Evolutionary conservation across 2,888 invertebrate genomes (phyloP), one percentile per base, ranked within the genome.

Genomic region (Marronus borbonicus): DNA sequence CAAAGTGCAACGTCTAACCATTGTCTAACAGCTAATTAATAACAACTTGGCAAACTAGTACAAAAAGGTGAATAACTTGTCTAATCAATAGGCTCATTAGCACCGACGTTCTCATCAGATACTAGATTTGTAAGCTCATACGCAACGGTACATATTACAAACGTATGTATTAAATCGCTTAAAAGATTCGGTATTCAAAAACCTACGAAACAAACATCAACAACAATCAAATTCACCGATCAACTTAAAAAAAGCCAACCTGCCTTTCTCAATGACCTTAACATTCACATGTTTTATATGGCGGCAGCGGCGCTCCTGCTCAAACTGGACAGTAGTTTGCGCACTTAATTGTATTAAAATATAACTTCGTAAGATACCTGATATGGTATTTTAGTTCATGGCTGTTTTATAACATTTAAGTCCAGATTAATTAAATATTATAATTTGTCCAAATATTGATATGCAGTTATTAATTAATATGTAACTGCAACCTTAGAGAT

Each of bases 241-340:
- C 44, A 39, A 20, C 72, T 72, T 58, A 55, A 70, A 68, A 68
- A 72, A 72, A 58, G 10, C 58, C 36, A 72, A 72, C 72, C 36
- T 58, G 72, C 17, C 72, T 72, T 72, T 58, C 58, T 24, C 58
- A 72, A 60, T 58, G 72, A 72, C 72, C 72, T 72, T 72, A 72
- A 72, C 72, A 72, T 72, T 72, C 72, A 72, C 36, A 72, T 60
- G 49, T 52, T 20, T 68, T 36, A 36, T 36, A 36, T 36, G 31
- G 49, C 24, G 50, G 50, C 28, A 68, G 50, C 50, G 68, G 68
- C 68, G 68, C 68, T 68, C 68, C 68, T 68, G 68, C 49, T 68
- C 28, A 68, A 68, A 50, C 50, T 68, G 50, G 50, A 68, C 50
- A 28, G 28, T 68, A 68, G 49, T 50, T 68, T 68, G 68, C 49